These are phyloP conservation scores for Microcebus tavaratra DNA, from an alignment of 2,113 vertebrate species.

Conservation along the genomic window DNA sequence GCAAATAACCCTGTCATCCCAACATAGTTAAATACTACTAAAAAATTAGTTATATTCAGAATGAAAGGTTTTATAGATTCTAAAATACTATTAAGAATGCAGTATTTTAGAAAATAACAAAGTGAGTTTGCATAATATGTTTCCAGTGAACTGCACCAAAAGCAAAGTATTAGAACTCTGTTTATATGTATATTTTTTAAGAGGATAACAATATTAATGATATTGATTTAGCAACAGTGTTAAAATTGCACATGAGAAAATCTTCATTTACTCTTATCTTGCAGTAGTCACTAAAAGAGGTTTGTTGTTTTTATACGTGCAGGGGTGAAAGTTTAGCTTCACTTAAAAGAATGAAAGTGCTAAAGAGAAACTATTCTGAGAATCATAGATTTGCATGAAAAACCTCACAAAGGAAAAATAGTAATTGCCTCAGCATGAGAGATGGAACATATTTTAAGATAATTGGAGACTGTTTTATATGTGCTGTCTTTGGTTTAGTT, in stretches of 20 bases:
- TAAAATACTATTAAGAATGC: not conserved
- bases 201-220: not conserved
- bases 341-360: constrained; percentile 21
- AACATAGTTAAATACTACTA: not conserved
- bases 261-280: not conserved
- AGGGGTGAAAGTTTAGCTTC: not conserved
- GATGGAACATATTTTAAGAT: constrained; percentile 52
- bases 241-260: not conserved
- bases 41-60: not conserved
- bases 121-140: not conserved
- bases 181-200: not conserved
- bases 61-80: not conserved
- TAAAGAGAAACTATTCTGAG: not conserved
- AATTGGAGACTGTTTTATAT: constrained; percentile 58
- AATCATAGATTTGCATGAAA: not conserved
- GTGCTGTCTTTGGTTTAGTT: constrained; percentile 63
- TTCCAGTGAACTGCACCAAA: not conserved
- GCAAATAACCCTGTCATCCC: not conserved
- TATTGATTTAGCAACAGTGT: not conserved
- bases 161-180: not conserved
- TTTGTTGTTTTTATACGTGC: not conserved
- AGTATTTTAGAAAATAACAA: constrained; percentile 15
- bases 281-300: not conserved
- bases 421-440: constrained; percentile 50
- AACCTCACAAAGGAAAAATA: constrained; percentile 31